Evolutionary conservation across 2,888 invertebrate species (phyloP).

Genomic region (Alcis repandata): DNA sequence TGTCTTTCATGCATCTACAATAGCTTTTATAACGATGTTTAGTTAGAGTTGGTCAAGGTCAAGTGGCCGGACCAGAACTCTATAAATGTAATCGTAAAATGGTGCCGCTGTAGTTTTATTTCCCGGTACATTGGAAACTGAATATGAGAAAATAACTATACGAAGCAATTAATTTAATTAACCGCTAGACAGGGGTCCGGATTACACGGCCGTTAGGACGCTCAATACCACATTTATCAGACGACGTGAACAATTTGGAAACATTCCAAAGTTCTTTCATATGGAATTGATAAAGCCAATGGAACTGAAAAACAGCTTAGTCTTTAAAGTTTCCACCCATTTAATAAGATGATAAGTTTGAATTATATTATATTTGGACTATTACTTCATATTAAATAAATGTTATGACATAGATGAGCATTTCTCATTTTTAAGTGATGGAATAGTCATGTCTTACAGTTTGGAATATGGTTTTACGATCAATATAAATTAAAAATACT

Average conservation of each 20-base stretch:
- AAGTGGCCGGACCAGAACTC: slow-evolving; percentile 44
- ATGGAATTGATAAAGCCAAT: slow-evolving; percentile 50
- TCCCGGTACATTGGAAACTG: not conserved
- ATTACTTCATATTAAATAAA: slow-evolving; percentile 3
- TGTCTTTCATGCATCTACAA: slow-evolving; percentile 50
- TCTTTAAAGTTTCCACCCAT: slow-evolving; percentile 47
- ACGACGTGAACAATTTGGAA: slow-evolving; percentile 69
- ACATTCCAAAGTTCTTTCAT: slow-evolving; percentile 67
- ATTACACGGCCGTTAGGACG: slow-evolving; percentile 58
- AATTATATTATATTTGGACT: slow-evolving; percentile 24
- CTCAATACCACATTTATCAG: slow-evolving; percentile 68
- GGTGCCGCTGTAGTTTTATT: slow-evolving; percentile 28
- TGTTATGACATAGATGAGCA: slow-evolving; percentile 15
- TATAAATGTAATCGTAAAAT: slow-evolving; percentile 32
- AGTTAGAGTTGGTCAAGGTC: slow-evolving; percentile 52
- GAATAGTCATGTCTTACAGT: not conserved
- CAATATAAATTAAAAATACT: too few relatives aligned
- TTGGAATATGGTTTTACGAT: too few relatives aligned
- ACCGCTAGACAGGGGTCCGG: slow-evolving; percentile 58
- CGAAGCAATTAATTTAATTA: slow-evolving; percentile 66
- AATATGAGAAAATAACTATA: slow-evolving; percentile 43
- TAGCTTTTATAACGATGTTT: slow-evolving; percentile 46
- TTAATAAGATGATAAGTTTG: slow-evolving; percentile 38
- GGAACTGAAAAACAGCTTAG: slow-evolving; percentile 48
- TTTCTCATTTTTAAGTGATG: slow-evolving; percentile 12